phyloP scores from a whole-genome alignment of 2,113 vertebrate species.

The Cromileptes altivelis region DNA sequence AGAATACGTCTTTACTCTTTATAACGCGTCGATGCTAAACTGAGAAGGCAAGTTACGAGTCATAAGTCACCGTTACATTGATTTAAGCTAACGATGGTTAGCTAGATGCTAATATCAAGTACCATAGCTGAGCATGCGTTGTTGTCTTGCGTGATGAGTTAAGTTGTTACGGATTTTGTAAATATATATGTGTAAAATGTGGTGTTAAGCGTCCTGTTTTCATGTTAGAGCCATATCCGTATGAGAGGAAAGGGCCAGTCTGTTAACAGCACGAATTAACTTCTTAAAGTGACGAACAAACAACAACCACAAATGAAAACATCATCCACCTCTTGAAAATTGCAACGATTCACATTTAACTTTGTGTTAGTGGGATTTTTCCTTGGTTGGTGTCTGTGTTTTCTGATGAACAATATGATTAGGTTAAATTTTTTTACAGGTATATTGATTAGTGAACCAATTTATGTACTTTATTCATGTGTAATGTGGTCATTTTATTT shows the following conservation, averaged over 20 bases:
- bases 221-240: not conserved
- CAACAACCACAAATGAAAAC: too few relatives aligned
- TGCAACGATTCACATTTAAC: not conserved
- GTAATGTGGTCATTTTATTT: not conserved
- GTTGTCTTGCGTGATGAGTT: not conserved
- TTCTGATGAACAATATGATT: not conserved
- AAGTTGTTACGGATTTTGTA: not conserved
- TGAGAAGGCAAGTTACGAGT: not conserved
- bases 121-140: too few relatives aligned
- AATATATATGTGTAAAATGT: not conserved
- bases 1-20: too few relatives aligned
- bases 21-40: too few relatives aligned
- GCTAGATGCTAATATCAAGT: constrained; percentile 36
- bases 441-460: not conserved
- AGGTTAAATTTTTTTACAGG: not conserved
- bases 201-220: not conserved
- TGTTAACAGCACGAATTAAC: not conserved
- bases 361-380: not conserved
- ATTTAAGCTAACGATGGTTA: not conserved
- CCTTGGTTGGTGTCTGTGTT: not conserved
- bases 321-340: not conserved
- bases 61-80: not conserved
- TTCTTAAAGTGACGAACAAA: not conserved
- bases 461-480: not conserved
- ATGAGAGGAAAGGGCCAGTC: not conserved